Base-by-base conservation (phyloP, 2,113 vertebrate species). In the Cephalopterus ornatus region DNA sequence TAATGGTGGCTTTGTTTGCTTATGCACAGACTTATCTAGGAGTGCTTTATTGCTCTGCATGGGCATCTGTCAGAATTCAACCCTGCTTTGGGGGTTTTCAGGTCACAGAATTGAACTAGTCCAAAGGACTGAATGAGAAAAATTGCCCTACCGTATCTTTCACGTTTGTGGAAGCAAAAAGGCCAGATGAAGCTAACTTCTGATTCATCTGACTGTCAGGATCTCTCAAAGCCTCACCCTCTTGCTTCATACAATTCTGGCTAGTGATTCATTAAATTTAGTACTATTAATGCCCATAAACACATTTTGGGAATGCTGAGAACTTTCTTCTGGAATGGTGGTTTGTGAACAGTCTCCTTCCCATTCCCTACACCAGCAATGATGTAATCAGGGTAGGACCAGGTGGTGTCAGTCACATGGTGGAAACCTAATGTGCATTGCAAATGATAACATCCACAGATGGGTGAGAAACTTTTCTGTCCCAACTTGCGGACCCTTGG, bases 191-290 rank as follows among this genome's bases (percentile, higher is more conserved):
- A 80, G 39, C 39, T 67, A 93, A 71, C n/a, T 74, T 92, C 81
- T 96, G 85, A 94, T 93, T 96, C 85, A 94, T 88, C 66, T 62
- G 83, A 18, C 62, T 92, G 49, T 71, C 66, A 85, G 63, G 81
- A 76, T 85, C 66, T 93, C 74, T 85, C 3, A 2, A 82, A 92
- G 66, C 92, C 93, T 92, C 95, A 28, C 63, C 85, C 94, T 92
- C 85, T 88, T 73, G 44, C 88, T 96, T 96, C 92, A 73, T 74
- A 96, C n/a, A 77, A 19, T 70, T 93, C 82, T 88, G 50, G n/a
- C 27, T 83, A 79, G 72, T 92, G 89, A 94, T 90, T 96, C 67
- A 94, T 81, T 90, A 37, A 82, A 82, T 13, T 89, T 88, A 85
- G 80, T 33, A 8, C 14, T 86, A 83, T 59, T 95, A 94, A 95